Percentiles rank a stretch among this genome's conserved stretches.
These are phyloP conservation scores for Xerus rutilus DNA, from an alignment of 2,797 vertebrate genomes.

Conservation along the genomic window DNA sequence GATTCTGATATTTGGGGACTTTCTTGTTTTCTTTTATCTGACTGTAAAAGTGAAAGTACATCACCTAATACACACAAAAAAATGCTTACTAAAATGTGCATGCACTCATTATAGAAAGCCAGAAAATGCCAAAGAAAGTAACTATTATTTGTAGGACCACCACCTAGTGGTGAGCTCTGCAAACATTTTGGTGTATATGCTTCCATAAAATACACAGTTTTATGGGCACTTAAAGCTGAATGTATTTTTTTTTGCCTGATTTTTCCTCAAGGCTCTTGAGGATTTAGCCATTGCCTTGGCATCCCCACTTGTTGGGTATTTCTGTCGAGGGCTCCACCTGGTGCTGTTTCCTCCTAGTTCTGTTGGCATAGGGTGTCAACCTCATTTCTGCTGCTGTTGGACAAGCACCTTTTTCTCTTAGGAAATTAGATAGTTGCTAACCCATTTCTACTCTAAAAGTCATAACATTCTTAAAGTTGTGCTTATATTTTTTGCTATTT, in stretches of 20 bases:
- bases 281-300: background rate
- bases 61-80: background rate
- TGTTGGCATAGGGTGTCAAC: background rate
- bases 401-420: background rate
- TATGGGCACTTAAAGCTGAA: background rate
- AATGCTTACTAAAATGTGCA: background rate
- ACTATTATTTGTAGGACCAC: background rate
- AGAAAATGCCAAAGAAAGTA: background rate
- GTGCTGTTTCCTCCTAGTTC: background rate
- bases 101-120: background rate
- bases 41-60: background rate
- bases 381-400: background rate
- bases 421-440: background rate
- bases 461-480: background rate
- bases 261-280: background rate
- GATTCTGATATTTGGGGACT: background rate
- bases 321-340: background rate
- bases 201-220: background rate
- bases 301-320: background rate
- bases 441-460: constrained; percentile 30
- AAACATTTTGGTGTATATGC: background rate
- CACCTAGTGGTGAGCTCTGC: background rate
- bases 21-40: background rate
- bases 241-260: background rate
- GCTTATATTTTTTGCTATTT: constrained; percentile 1